A percentile compares a stretch with the other conserved stretches of the same genome.
Evolutionary conservation across 2,797 vertebrate species (phyloP).

Genomic region (Xiphorhynchus erythropygius): DNA sequence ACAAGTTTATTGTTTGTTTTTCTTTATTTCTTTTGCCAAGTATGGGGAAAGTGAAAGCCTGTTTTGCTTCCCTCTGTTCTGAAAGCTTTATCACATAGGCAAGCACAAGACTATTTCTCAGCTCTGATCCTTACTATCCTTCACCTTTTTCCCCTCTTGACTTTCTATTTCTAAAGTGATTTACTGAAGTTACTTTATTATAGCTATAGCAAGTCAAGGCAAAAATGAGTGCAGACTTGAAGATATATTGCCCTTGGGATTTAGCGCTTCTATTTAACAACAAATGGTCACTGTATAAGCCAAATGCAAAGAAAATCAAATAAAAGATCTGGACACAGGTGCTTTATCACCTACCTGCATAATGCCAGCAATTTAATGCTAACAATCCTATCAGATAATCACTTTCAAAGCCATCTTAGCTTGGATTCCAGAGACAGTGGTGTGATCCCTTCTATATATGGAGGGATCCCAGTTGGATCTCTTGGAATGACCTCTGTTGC

Average conservation of each 20-base stretch:
- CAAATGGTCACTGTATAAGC: background rate
- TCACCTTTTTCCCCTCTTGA: background rate
- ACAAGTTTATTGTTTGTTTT: background rate
- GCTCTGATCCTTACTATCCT: background rate
- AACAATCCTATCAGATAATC: background rate
- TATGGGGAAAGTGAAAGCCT: background rate
- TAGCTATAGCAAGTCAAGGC: background rate
- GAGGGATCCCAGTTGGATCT: background rate
- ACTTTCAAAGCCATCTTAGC: background rate
- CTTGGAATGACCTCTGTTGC: background rate
- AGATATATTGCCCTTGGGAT: background rate
- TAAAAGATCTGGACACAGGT: background rate
- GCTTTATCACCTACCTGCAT: background rate
- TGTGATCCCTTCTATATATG: background rate
- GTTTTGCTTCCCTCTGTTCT: background rate
- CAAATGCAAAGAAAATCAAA: background rate
- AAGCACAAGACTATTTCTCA: background rate
- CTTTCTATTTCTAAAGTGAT: background rate
- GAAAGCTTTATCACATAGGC: background rate
- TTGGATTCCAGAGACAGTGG: background rate
- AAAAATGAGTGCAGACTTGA: background rate
- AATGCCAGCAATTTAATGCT: background rate
- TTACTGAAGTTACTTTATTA: background rate
- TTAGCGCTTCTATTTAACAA: background rate
- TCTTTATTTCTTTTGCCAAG: background rate